Conservation (phyloP, 2,888 invertebrate species). For the Xestia sexstrigata region DNA sequence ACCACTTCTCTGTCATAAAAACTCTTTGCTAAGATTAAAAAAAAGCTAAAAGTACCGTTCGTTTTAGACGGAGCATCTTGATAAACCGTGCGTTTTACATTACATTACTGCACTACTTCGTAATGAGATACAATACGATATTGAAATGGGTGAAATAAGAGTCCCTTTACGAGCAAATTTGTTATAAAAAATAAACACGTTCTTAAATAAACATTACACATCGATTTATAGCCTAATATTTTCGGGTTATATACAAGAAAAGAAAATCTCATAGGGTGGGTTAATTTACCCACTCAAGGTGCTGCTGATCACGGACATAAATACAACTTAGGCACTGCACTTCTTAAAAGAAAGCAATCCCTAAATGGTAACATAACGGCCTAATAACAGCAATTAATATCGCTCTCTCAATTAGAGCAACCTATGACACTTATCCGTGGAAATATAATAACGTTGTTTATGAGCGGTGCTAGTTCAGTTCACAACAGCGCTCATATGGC, state of each 20-base stretch:
- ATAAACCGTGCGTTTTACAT: too few relatives aligned
- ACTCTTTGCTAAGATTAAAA: too few relatives aligned
- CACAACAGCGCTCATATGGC: constrained; percentile 81
- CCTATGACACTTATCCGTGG: constrained; percentile 64
- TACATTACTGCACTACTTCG: too few relatives aligned
- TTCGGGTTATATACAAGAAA: not conserved
- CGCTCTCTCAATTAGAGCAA: constrained; percentile 59
- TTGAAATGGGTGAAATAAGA: too few relatives aligned
- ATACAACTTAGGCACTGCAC: not conserved
- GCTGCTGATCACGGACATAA: not conserved
- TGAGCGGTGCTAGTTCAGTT: constrained; percentile 67
- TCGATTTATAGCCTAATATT: not conserved
- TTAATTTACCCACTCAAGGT: not conserved
- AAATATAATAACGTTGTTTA: constrained; percentile 66
- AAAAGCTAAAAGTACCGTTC: too few relatives aligned
- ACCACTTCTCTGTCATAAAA: too few relatives aligned
- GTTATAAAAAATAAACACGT: not conserved
- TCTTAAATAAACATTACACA: not conserved
- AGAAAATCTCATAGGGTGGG: not conserved
- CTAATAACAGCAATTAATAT: constrained; percentile 51
- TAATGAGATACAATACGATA: too few relatives aligned
- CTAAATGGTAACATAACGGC: constrained; percentile 40
- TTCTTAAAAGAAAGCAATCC: constrained; percentile 16
- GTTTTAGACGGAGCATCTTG: too few relatives aligned
- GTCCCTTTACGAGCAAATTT: too few relatives aligned